Evolutionary conservation across 2,797 vertebrate species (phyloP), one percentile per base, ranked within the genome.

Genomic region (Eospalax fontanierii): DNA sequence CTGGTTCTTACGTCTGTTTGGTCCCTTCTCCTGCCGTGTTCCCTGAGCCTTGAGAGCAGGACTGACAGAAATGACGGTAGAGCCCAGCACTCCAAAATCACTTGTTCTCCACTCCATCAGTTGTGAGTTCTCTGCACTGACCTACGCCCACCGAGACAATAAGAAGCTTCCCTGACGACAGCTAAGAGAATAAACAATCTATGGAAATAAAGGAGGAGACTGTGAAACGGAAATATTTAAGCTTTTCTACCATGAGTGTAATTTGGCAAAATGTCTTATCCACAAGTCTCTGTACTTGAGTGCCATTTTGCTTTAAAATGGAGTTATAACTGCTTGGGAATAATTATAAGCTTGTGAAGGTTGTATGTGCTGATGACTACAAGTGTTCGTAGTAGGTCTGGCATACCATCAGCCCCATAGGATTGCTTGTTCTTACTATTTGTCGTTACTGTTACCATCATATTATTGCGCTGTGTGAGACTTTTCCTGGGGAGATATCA

Each of bases 261-360:
- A 93, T 40, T n/a, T 74, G 28, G 14, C 6, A 92, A 78, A 91
- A 59, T 40, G 68, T 68, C 70, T 86, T 38, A 85, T 26, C 63
- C 43, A 11, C 18, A 61, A n/a, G 6, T 57, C 54, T n/a, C 87
- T 79, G 4, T 9, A 70, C 4, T 43, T 94, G 35, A n/a, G 26
- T 15, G 10, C 11, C 50, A 33, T 74, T 65, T 73, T 89, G 12
- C 8, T 54, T 6, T 35, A 65, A 87, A 19, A 61, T 0, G 61
- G 24, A 24, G 43, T 54, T 21, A n/a, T 33, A 24, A 71, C 0
- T 50, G 6, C 4, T 18, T 9, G 21, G 75, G 10, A 10, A 40
- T 9, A 54, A 54, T 50, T 50, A 19, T 11, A 71, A 74, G 6
- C 11, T 28, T 50, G 1, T 43, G 40, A 89, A 40, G 1, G 19